phyloP scores from a whole-genome alignment of 2,797 vertebrate genomes.

The Urophycis tenuis region DNA sequence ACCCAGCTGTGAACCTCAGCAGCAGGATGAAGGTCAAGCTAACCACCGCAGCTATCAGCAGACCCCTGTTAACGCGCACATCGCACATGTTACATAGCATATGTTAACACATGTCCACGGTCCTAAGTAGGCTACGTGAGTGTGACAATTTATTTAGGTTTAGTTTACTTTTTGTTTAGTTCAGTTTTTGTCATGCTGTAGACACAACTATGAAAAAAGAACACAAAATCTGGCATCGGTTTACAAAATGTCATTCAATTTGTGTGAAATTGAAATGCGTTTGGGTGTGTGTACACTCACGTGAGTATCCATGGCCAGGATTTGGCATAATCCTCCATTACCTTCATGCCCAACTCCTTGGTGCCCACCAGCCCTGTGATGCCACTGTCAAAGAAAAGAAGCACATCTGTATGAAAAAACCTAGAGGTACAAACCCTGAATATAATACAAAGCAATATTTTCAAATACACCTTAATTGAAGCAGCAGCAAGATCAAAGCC shows the following conservation, averaged over 20 bases:
- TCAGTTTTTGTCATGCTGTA: no score
- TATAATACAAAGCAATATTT: not conserved
- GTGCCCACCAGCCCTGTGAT: constrained; percentile 42
- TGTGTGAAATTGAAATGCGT: constrained; percentile 12
- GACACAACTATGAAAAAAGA: not conserved
- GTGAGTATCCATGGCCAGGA: constrained; percentile 53
- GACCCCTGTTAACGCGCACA: constrained; percentile 64
- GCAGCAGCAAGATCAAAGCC: not conserved
- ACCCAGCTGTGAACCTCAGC: constrained; percentile 79
- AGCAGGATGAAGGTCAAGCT: constrained; percentile 84
- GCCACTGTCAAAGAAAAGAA: constrained; percentile 23
- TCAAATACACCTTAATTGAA: not conserved
- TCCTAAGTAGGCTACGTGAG: not conserved
- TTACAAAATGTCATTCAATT: not conserved
- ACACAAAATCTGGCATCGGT: not conserved
- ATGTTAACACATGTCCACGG: not conserved
- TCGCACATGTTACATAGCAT: not conserved
- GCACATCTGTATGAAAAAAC: not conserved
- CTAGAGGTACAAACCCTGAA: not conserved
- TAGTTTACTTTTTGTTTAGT: no score
- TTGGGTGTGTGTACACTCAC: constrained; percentile 29
- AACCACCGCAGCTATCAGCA: constrained; percentile 78
- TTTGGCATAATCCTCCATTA: constrained; percentile 48
- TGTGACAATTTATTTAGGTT: not conserved
- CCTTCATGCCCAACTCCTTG: constrained; percentile 44